Percentiles rank a stretch among this genome's conserved stretches.
These are phyloP conservation scores for Acrossocheilus fasciatus DNA, from an alignment of 2,797 vertebrate genomes.

Conservation along the genomic window DNA sequence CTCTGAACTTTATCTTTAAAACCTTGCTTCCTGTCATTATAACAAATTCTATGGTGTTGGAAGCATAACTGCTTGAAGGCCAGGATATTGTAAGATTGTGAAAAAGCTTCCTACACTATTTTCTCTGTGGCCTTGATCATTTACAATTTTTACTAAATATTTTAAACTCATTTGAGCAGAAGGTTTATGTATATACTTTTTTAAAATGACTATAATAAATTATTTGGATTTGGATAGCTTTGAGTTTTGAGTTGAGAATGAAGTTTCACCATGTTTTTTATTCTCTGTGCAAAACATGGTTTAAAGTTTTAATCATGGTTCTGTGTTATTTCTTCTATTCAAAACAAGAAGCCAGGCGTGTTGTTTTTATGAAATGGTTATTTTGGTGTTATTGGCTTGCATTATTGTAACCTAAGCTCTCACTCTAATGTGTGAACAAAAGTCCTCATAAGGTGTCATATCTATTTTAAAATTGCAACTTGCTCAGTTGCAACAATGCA, in stretches of 20 bases:
- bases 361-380: neutral
- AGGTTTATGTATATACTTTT: neutral
- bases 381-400: neutral
- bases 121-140: neutral
- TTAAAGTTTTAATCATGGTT: neutral
- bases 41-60: neutral
- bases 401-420: neutral
- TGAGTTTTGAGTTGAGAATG: too few relatives aligned
- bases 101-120: neutral
- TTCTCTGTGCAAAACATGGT: neutral
- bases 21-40: neutral
- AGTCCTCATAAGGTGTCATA: neutral
- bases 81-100: conserved; percentile 55
- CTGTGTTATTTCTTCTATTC: neutral
- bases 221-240: too few relatives aligned
- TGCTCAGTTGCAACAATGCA: conserved; percentile 5
- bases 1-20: conserved; percentile 24
- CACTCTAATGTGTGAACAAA: neutral
- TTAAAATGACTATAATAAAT: too few relatives aligned
- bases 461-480: neutral
- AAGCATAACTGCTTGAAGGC: conserved; percentile 21
- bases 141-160: neutral
- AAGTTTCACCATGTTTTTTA: neutral
- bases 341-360: neutral
- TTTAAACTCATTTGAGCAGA: neutral